Base-by-base conservation (phyloP, 2,888 invertebrate genomes). In the Eupithecia dodoneata region DNA sequence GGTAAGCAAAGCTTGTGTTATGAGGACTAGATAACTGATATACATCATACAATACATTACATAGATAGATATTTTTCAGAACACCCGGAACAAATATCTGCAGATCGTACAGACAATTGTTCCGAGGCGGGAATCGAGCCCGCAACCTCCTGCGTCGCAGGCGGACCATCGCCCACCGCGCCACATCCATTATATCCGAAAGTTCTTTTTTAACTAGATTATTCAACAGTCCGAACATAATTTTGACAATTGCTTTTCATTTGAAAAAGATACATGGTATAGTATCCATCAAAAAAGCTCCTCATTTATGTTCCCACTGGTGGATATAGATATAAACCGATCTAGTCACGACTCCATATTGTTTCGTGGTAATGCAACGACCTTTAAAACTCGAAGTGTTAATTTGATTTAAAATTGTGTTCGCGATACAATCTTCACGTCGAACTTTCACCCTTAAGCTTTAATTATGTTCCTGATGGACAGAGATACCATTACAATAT, bases 391-490 rank as follows among this genome's bases (percentile, higher is more conserved):
- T 94, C 93, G 94, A 94, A 94, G 94, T 95, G 94, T 95, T 95
- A 95, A 94, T 95, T 95, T 94, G 93, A 94, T 94, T 94, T 94
- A 93, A 94, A 95, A 94, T 94, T 94, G 94, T 93, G 92, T 89
- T 87, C 88, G 85, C 87, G 94, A 94, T 92, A 93, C 88, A 88
- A 95, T 94, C 94, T 91, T 88, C 90, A 88, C 90, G 92, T 92
- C 90, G 91, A 93, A 92, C 92, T 94, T 93, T 93, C 88, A 90
- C 91, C 92, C 90, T 90, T 87, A 87, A 92, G 93, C 91, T 92
- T 94, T 94, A 94, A 94, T 94, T 94, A 93, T 86, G 91, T 91
- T 91, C 88, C 90, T 88, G 92, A 91, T 92, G 90, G 90, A 88
- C 63, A 41, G 45, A 55, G 78, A 75, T 73, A 75, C 55, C 63